These are phyloP conservation scores for Hippoglossus hippoglossus DNA, from an alignment of 2,797 vertebrate genomes.

Conservation along the genomic window DNA sequence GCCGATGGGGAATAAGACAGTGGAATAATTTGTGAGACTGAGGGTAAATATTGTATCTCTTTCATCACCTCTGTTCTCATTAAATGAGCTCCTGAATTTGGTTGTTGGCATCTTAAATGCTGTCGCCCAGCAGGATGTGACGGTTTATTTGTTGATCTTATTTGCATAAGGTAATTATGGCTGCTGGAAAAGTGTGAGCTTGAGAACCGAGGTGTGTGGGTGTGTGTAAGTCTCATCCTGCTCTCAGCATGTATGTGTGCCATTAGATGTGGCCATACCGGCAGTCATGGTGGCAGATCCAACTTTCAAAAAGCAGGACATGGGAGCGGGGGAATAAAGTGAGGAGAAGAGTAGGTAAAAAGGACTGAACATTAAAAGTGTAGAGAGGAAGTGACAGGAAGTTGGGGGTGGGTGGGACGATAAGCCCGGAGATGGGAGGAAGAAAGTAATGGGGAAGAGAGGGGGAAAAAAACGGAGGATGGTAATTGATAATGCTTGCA, in stretches of 20 bases:
- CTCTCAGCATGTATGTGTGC: conserved; percentile 23
- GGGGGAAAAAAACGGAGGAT: conserved; percentile 2
- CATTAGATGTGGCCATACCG: conserved; percentile 34
- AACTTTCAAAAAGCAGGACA: conserved; percentile 60
- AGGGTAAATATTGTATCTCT: conserved; percentile 29
- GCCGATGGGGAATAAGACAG: conserved; percentile 50
- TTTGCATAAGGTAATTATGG: conserved; percentile 80
- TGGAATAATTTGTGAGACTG: conserved; percentile 40
- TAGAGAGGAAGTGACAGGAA: conserved; percentile 10
- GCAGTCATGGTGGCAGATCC: conserved; percentile 45
- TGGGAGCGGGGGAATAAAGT: neutral
- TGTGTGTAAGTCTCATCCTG: conserved; percentile 31
- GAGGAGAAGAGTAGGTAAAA: conserved; percentile 16
- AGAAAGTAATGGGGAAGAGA: conserved; percentile 2
- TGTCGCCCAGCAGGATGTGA: conserved; percentile 60
- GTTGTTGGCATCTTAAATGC: conserved; percentile 59
- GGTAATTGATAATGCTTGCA: conserved; percentile 29
- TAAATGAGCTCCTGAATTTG: conserved; percentile 67
- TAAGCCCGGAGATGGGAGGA: conserved; percentile 4
- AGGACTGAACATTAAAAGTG: conserved; percentile 37
- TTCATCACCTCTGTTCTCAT: conserved; percentile 67
- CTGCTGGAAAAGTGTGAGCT: conserved; percentile 60
- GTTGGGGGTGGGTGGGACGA: conserved; percentile 1
- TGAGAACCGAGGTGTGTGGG: conserved; percentile 29
- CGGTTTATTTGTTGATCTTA: conserved; percentile 74